phyloP scores from a whole-genome alignment of 1,140 invertebrate genomes.

The Drosophila saltans region DNA sequence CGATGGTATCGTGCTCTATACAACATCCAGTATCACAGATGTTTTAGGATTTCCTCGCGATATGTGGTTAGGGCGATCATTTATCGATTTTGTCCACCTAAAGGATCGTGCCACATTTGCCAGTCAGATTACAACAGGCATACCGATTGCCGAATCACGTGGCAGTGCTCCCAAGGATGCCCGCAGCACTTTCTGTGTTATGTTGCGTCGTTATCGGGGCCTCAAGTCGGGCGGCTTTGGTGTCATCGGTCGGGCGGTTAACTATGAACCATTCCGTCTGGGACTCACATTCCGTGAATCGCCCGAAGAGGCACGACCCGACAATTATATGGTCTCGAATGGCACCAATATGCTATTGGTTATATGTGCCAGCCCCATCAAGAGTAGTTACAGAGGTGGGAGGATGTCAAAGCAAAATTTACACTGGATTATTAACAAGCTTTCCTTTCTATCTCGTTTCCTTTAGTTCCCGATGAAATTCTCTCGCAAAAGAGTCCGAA shows the following conservation, averaged over 20 bases:
- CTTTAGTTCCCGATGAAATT: conserved; percentile 86
- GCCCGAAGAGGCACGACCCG: conserved; percentile 82
- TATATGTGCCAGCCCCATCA: conserved; percentile 88
- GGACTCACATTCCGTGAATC: conserved; percentile 88
- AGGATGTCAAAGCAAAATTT: conserved; percentile 15
- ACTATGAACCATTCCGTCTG: conserved; percentile 90
- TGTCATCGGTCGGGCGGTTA: conserved; percentile 85
- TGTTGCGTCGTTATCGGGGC: conserved; percentile 84
- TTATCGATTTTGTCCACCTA: conserved; percentile 93
- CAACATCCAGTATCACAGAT: conserved; percentile 88
- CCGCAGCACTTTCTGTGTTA: conserved; percentile 71
- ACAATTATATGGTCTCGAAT: conserved; percentile 68
- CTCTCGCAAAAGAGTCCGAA: conserved; percentile 84
- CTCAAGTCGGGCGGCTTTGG: conserved; percentile 85
- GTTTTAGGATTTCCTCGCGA: conserved; percentile 92
- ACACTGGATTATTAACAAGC: neutral
- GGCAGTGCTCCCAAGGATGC: conserved; percentile 68
- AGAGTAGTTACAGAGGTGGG: conserved; percentile 90
- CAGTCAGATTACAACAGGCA: conserved; percentile 85
- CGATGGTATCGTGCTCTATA: conserved; percentile 91
- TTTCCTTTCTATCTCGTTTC: neutral
- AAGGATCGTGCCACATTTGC: conserved; percentile 88
- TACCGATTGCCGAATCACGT: conserved; percentile 84
- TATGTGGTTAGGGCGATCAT: conserved; percentile 92
- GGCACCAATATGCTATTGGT: conserved; percentile 86